Percentiles rank a stretch among this genome's conserved stretches.
These are phyloP conservation scores for Orthosia gracilis DNA, from an alignment of 2,888 invertebrate genomes.

Conservation along the genomic window DNA sequence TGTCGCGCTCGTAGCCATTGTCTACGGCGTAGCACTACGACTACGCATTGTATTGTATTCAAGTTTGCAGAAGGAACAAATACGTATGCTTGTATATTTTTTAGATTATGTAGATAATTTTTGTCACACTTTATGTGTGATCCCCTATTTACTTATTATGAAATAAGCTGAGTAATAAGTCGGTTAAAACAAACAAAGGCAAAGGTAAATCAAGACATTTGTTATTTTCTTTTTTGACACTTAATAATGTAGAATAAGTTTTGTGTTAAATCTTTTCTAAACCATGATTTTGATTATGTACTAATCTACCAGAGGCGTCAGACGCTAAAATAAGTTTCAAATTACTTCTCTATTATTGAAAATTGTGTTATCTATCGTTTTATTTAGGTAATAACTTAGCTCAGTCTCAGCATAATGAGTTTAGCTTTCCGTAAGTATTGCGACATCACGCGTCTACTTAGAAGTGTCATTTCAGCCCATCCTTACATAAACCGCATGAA, in stretches of 20 bases:
- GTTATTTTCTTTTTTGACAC: no score
- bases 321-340: no score
- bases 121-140: not conserved
- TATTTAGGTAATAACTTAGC: slow-evolving; percentile 7
- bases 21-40: slow-evolving; percentile 63
- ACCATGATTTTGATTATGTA: no score
- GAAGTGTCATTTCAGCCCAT: slow-evolving; percentile 69
- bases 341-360: not conserved
- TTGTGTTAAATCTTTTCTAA: not conserved
- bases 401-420: slow-evolving; percentile 46
- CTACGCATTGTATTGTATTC: slow-evolving; percentile 2
- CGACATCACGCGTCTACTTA: slow-evolving; percentile 74
- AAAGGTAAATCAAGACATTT: no score
- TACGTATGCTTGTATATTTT: not conserved
- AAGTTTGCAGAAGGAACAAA: slow-evolving; percentile 5
- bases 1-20: slow-evolving; percentile 55
- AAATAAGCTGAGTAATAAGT: not conserved
- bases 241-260: no score
- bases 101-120: not conserved
- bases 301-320: no score
- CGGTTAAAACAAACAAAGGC: no score
- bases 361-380: not conserved
- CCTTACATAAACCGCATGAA: slow-evolving; percentile 71
- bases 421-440: slow-evolving; percentile 70
- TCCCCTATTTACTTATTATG: not conserved